Evolutionary conservation across 2,113 vertebrate genomes (phyloP).

Genomic region (Gila orcuttii): DNA sequence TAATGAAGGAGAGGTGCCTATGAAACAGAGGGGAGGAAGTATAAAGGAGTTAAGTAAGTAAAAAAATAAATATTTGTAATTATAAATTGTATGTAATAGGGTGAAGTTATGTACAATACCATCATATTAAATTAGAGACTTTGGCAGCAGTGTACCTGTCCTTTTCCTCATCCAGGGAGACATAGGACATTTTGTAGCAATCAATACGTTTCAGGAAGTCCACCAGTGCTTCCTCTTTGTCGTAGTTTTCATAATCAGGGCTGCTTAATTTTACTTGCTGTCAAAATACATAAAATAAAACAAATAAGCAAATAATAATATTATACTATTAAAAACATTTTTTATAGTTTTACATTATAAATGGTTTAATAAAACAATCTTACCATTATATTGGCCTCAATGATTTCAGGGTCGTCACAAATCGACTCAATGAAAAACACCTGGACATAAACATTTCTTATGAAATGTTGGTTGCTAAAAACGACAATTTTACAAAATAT

Average conservation of each 20-base stretch:
- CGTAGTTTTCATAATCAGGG: slow-evolving; percentile 84
- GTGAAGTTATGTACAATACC: background rate
- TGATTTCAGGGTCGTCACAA: slow-evolving; percentile 85
- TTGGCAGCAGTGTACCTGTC: slow-evolving; percentile 78
- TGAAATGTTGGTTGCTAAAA: background rate
- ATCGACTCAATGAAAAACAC: slow-evolving; percentile 91
- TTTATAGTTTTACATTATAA: background rate
- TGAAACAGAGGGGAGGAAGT: background rate
- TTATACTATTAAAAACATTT: background rate
- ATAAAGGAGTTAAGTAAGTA: background rate
- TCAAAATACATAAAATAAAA: background rate
- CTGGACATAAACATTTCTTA: slow-evolving; percentile 61
- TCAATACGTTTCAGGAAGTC: slow-evolving; percentile 87
- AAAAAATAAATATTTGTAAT: background rate
- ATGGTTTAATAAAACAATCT: slow-evolving; percentile 38
- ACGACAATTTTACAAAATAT: background rate
- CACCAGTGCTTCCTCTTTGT: slow-evolving; percentile 80
- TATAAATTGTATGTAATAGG: background rate
- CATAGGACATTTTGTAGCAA: slow-evolving; percentile 83
- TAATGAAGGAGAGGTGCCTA: slow-evolving; percentile 88
- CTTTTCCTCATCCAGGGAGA: slow-evolving; percentile 81
- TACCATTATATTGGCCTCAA: slow-evolving; percentile 87
- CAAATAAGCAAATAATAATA: background rate
- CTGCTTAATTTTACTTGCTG: slow-evolving; percentile 91
- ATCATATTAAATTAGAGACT: background rate